These are phyloP conservation scores for Sebastes matsubarae DNA, from an alignment of 2,797 vertebrate species.

Conservation along the genomic window DNA sequence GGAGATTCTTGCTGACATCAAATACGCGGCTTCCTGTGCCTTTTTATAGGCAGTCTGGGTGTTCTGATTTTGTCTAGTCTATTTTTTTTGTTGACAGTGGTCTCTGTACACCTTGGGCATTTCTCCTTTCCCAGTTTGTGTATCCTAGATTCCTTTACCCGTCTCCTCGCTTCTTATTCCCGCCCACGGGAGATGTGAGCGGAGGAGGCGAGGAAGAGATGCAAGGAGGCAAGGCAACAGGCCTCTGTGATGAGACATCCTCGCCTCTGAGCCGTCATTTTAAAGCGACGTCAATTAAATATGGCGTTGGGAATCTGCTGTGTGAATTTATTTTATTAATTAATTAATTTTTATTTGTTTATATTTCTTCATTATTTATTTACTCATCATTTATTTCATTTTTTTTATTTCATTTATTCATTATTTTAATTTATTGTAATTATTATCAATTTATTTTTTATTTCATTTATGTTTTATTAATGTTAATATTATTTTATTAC, in stretches of 20 bases:
- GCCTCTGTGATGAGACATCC: background rate
- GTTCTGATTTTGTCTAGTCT: constrained; percentile 3
- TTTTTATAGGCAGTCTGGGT: constrained; percentile 7
- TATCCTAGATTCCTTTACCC: background rate
- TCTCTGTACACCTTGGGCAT: background rate
- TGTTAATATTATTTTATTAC: no score
- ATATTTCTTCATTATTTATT: background rate
- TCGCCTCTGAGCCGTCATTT: background rate
- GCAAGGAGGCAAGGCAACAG: no score
- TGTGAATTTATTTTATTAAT: background rate
- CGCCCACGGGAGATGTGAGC: background rate
- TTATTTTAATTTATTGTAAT: no score
- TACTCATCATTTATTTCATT: no score
- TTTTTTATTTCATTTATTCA: no score
- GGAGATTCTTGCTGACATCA: constrained; percentile 33
- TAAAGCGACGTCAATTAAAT: background rate
- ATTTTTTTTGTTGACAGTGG: background rate
- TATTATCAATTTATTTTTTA: no score
- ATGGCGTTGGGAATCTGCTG: background rate
- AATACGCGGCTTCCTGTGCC: background rate
- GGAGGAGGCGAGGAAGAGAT: background rate
- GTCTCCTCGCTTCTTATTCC: background rate
- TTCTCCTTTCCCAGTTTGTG: background rate
- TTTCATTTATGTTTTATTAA: no score
- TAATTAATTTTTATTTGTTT: background rate